Percentiles rank a stretch among this genome's conserved stretches.
These are phyloP conservation scores for Sinodicranocentrus sp. DNA, from an alignment of 2,888 invertebrate species.

Conservation along the genomic window DNA sequence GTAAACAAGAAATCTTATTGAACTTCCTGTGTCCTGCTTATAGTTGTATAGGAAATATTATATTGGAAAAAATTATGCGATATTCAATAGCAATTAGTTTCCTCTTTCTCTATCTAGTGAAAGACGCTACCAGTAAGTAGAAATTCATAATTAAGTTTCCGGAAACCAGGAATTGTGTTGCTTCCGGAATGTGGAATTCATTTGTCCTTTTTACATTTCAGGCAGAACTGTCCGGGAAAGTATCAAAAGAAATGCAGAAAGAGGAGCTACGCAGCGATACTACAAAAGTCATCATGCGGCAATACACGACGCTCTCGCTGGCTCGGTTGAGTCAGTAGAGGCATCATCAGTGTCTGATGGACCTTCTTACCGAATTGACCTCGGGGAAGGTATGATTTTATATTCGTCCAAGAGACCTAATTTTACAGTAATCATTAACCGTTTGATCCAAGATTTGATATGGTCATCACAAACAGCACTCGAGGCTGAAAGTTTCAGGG, in stretches of 20 bases:
- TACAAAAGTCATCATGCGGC: constrained; percentile 45
- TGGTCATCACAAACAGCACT: constrained; percentile 58
- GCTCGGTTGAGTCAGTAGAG: constrained; percentile 52
- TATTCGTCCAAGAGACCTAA: constrained; percentile 58
- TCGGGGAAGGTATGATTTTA: constrained; percentile 67
- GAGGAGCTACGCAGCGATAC: constrained; percentile 32
- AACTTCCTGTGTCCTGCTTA: not conserved
- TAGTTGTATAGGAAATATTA: not conserved
- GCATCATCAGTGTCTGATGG: constrained; percentile 9
- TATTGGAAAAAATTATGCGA: constrained; percentile 14
- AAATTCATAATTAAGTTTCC: not conserved
- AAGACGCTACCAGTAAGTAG: constrained; percentile 37
- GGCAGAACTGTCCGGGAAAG: constrained; percentile 54
- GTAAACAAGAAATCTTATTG: constrained; percentile 38
- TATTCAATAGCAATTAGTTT: constrained; percentile 1
- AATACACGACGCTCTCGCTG: constrained; percentile 51
- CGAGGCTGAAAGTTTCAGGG: constrained; percentile 58
- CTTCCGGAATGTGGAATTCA: too few species aligned
- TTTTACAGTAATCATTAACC: constrained; percentile 64
- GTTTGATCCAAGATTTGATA: constrained; percentile 65
- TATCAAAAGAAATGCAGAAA: constrained; percentile 34
- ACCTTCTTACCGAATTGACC: constrained; percentile 66
- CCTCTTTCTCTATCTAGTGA: constrained; percentile 29
- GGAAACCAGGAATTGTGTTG: not conserved
- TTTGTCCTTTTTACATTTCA: not conserved